phyloP scores from a whole-genome alignment of 2,113 vertebrate species.

The Bagarius yarrelli region DNA sequence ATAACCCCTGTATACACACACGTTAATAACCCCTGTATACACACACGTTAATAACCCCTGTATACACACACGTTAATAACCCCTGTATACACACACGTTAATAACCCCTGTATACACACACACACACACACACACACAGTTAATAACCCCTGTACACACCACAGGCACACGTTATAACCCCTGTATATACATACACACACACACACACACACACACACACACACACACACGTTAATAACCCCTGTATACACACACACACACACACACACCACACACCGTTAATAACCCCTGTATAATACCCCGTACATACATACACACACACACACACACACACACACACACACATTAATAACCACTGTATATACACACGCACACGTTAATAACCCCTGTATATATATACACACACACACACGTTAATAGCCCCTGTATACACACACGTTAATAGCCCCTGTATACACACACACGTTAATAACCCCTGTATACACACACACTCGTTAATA shows the following conservation, averaged over 20 bases:
- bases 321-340: not conserved
- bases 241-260: no score
- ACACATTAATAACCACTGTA: no score
- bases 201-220: constrained; percentile 16
- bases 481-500: no score
- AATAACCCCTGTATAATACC: no score
- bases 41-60: not conserved
- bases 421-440: constrained; percentile 6
- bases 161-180: not conserved
- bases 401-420: not conserved
- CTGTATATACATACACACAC: no score
- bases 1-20: not conserved
- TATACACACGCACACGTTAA: not conserved
- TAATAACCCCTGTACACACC: no score
- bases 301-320: not conserved
- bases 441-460: constrained; percentile 23
- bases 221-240: constrained; percentile 15
- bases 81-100: constrained; percentile 7
- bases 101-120: not conserved
- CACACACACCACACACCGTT: no score
- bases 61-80: not conserved
- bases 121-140: not conserved
- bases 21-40: no score
- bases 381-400: not conserved
- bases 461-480: not conserved